Evolutionary conservation across 2,113 vertebrate genomes (phyloP).

Genomic region (Scartelaos histophorus): DNA sequence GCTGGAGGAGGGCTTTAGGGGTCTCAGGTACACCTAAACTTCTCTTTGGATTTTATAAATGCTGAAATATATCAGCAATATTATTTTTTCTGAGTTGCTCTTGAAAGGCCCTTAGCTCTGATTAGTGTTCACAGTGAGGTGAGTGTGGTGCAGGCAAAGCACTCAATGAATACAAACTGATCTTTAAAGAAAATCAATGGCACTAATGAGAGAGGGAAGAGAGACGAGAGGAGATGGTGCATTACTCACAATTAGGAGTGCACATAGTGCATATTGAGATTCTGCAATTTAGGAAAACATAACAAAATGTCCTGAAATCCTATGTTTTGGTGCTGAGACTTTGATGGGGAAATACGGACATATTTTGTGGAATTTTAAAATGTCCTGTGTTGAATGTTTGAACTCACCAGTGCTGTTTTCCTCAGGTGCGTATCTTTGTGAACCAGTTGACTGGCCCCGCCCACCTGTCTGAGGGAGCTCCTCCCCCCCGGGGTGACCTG

Average conservation of each 20-base stretch:
- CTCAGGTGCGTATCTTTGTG: constrained; percentile 79
- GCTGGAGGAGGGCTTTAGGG: not conserved
- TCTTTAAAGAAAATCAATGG: not conserved
- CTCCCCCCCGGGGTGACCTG: constrained; percentile 72
- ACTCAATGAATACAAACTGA: not conserved
- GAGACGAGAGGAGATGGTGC: not conserved
- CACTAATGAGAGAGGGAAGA: not conserved
- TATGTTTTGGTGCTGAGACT: no score
- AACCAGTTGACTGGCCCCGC: constrained; percentile 78
- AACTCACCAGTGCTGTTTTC: not conserved
- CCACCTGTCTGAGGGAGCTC: constrained; percentile 68
- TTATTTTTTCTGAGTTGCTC: not conserved
- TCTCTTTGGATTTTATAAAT: not conserved
- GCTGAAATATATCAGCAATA: not conserved
- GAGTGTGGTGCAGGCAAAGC: not conserved
- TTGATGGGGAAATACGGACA: no score
- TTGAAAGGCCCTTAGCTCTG: not conserved
- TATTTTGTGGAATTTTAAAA: no score
- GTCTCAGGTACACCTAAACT: not conserved
- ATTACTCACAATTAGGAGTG: not conserved
- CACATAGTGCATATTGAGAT: no score
- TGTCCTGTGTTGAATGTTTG: not conserved
- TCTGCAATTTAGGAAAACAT: no score
- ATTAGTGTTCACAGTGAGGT: not conserved
- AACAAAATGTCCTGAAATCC: no score